Conservation (phyloP, 1,140 invertebrate genomes). For the Helicoverpa armigera region DNA sequence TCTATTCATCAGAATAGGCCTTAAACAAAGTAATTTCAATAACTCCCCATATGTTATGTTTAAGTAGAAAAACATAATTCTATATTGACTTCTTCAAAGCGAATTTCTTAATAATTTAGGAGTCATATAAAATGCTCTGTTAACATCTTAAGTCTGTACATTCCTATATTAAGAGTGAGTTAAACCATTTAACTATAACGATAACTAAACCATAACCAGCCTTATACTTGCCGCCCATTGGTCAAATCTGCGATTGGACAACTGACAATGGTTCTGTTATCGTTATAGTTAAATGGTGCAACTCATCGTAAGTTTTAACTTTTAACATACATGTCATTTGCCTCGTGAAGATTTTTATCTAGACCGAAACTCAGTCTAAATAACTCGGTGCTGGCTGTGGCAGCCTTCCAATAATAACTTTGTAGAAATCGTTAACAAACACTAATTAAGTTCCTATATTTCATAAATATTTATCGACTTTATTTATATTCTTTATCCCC, state of each 20-base stretch:
- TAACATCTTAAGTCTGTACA: conserved; percentile 3
- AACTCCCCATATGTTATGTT: not conserved
- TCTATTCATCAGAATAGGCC: not conserved
- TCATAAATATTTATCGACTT: not conserved
- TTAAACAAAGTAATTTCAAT: not conserved
- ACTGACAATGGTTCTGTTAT: too few relatives aligned
- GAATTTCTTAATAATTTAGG: not conserved
- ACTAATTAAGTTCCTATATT: not conserved
- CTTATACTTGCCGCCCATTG: too few relatives aligned
- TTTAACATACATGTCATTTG: not conserved
- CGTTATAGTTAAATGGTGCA: too few relatives aligned
- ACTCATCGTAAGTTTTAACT: not conserved
- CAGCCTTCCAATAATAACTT: conserved; percentile 4
- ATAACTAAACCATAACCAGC: too few relatives aligned
- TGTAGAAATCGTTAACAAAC: conserved; percentile 1
- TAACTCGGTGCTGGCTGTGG: not conserved
- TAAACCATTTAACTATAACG: too few relatives aligned
- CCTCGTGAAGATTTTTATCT: not conserved
- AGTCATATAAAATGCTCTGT: not conserved
- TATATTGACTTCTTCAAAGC: conserved; percentile 1
- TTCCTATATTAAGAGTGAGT: not conserved
- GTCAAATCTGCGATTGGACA: too few relatives aligned
- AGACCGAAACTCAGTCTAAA: too few relatives aligned
- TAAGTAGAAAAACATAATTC: conserved; percentile 7
- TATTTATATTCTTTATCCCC: too few relatives aligned